These are phyloP conservation scores for Trachelipus rathkii DNA, from an alignment of 1,140 invertebrate species.

Conservation along the genomic window DNA sequence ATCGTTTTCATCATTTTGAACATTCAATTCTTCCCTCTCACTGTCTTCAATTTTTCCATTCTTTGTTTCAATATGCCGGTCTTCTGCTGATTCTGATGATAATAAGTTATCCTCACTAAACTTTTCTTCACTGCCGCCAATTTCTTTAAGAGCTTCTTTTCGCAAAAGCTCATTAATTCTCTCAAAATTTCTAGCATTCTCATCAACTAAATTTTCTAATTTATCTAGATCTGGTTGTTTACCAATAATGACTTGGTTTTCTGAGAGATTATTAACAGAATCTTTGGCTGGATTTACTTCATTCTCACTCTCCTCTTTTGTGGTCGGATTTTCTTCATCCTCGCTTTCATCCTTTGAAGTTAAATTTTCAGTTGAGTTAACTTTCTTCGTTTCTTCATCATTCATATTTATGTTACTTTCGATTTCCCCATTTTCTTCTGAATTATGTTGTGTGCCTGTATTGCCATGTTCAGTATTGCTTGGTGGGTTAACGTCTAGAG, in stretches of 20 bases:
- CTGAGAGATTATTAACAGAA: neutral
- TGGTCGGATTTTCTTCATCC: neutral
- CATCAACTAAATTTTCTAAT: neutral
- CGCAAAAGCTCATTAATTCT: neutral
- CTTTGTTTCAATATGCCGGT: neutral
- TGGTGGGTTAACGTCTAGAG: neutral
- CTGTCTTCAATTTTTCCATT: neutral
- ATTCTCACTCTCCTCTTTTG: slow-evolving; percentile 21
- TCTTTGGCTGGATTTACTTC: neutral
- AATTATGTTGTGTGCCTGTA: neutral
- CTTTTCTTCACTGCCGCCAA: too few species aligned
- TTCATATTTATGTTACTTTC: neutral
- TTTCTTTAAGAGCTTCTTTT: too few species aligned
- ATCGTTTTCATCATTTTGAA: slow-evolving; percentile 48
- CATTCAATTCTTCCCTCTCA: slow-evolving; percentile 19
- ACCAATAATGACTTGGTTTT: neutral
- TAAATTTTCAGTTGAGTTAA: slow-evolving; percentile 19
- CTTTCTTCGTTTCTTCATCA: neutral
- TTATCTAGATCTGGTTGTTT: neutral
- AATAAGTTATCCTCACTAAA: too few species aligned
- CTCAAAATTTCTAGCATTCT: neutral
- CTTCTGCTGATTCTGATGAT: too few species aligned
- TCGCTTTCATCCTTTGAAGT: neutral
- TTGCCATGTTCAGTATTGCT: neutral
- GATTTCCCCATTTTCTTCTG: neutral